Percentiles rank a stretch among this genome's conserved stretches.
Conservation (phyloP, 2,113 vertebrate genomes). For the Taxidea taxus region DNA sequence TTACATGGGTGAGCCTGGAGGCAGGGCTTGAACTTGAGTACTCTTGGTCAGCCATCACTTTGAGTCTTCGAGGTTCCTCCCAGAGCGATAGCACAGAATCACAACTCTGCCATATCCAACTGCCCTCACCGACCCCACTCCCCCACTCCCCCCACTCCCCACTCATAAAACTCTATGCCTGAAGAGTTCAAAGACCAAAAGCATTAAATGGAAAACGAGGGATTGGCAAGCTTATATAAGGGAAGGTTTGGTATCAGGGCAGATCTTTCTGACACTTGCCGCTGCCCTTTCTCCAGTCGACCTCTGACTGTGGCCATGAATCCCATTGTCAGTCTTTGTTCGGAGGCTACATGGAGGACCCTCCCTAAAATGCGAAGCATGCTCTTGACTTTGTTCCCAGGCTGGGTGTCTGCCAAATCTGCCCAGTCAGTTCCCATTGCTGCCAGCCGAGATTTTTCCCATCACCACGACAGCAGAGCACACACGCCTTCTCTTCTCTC, state of each 20-base stretch:
- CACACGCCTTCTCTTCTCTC: background rate
- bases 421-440: background rate
- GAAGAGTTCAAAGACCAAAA: background rate
- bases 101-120: background rate
- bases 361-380: rapidly evolving
- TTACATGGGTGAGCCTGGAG: background rate
- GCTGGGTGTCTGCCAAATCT: background rate
- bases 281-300: background rate
- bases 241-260: background rate
- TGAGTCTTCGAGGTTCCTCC: background rate
- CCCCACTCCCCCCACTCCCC: no score
- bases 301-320: background rate
- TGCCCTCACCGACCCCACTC: rapidly evolving
- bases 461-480: background rate
- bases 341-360: background rate
- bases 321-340: background rate
- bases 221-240: background rate
- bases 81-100: background rate
- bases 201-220: background rate
- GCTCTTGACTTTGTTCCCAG: background rate
- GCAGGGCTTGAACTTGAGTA: background rate
- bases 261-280: background rate
- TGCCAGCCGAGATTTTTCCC: conserved; percentile 18
- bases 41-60: background rate
- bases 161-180: background rate